phyloP scores from a whole-genome alignment of 2,797 vertebrate species.

The Gambusia yucatana region DNA sequence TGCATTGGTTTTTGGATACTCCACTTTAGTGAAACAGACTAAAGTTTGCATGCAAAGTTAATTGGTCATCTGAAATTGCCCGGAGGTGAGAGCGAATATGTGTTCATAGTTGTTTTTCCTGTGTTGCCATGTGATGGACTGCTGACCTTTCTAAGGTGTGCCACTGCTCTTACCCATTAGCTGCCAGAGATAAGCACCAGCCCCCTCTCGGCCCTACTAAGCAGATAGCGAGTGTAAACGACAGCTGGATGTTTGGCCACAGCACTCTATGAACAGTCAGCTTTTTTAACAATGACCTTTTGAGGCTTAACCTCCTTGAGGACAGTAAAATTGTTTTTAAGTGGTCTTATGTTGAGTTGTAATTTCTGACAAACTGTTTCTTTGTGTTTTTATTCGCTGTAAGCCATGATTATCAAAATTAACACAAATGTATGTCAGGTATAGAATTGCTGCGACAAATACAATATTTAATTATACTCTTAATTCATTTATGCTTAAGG shows the following conservation, averaged over 20 bases:
- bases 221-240: not conserved
- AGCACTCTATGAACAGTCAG: not conserved
- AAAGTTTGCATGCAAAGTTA: not conserved
- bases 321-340: not conserved
- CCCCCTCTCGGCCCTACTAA: not conserved
- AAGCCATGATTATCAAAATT: not conserved
- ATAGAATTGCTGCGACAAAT: not conserved
- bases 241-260: not conserved
- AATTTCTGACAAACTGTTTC: not conserved
- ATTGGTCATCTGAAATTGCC: not conserved
- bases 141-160: not conserved
- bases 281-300: not conserved
- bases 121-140: not conserved
- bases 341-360: not conserved
- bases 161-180: not conserved
- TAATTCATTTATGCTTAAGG: not conserved
- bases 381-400: not conserved
- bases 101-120: not conserved
- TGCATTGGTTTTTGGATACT: not conserved
- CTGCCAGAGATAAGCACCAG: not conserved
- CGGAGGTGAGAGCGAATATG: not conserved
- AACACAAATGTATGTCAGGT: not conserved
- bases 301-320: not conserved
- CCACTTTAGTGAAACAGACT: not conserved
- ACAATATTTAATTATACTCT: not conserved